Evolutionary conservation across 2,888 invertebrate species (phyloP), one percentile per base, ranked within the genome.

Genomic region (Antheraea yamamai): DNA sequence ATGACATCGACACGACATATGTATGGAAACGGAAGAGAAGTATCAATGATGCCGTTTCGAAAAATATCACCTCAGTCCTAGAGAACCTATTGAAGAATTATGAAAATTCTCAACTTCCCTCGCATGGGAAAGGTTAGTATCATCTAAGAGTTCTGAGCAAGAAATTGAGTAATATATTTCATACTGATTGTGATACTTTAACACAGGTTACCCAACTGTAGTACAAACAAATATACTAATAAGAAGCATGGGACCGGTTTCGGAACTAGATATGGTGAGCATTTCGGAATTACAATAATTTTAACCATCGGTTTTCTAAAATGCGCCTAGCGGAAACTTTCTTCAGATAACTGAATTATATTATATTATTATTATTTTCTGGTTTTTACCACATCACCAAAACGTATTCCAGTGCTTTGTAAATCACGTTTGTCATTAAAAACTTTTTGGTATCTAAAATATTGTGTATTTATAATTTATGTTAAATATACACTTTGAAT

Each of bases 201-300:
- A 93, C 95, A 70, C 91, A 98, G 98, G 97, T 68, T 95, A 96
- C 77, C 98, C 98, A 1, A 98, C 98, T 0, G 95, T 97, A 23
- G 97, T 98, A 26, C 96, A 97, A 86, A 98, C 98, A 0, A 98
- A 98, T 88, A 98, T 98, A 85, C 92, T 98, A 74, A 98, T 98
- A 81, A 95, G 98, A 81, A 98, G 98, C 87, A 98, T 98, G 98
- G 98, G 98, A 0, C 98, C 98, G 0, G 97, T 98, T 7, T 98
- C 98, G 0, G 98, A 98, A 87, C 94, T 98, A 52, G 98, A 98
- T 84, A 98, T 98, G 98, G 97, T 97, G 91, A 94, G 95, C 79
- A 72, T 10, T 16, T 39, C 47, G 58, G n/a, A 70, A 35, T n/a
- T 61, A 20, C 20, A 55, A 18, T 18, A 52, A 58, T 58, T 64